Conservation (phyloP, 35 echinoderm and acorn worm species). For the Holothuria glaberrima region DNA sequence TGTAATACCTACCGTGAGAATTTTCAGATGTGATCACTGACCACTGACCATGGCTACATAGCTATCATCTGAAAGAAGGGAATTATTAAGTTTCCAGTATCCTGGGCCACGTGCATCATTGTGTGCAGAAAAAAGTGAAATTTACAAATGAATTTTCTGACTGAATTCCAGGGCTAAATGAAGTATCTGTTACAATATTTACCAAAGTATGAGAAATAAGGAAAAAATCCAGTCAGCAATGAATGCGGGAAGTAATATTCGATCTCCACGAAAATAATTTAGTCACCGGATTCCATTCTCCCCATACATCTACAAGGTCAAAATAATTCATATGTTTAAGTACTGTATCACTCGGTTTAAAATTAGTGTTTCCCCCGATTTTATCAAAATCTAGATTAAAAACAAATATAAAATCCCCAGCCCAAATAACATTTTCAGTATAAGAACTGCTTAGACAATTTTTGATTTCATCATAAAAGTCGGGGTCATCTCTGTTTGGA, state of each 20-base stretch:
- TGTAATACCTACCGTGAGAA: no score
- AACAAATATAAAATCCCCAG: no score
- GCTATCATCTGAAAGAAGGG: no score
- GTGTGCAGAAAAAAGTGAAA: not conserved
- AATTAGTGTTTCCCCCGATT: not conserved
- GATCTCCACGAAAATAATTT: not conserved
- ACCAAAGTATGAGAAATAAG: not conserved
- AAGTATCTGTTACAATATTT: not conserved
- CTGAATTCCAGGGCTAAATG: not conserved
- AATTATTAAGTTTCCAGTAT: no score
- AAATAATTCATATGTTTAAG: not conserved
- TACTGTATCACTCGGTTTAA: not conserved
- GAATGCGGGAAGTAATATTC: not conserved
- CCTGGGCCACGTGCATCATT: no score
- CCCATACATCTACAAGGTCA: not conserved
- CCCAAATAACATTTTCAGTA: no score
- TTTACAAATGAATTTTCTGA: not conserved
- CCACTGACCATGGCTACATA: no score
- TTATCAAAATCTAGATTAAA: no score
- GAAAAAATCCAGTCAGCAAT: not conserved
- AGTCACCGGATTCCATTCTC: not conserved
- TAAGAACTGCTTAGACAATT: no score
- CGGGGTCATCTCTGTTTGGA: not conserved
- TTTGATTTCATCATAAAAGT: not conserved
- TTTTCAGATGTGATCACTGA: no score